Evolutionary conservation across 2,888 invertebrate genomes (phyloP).

Genomic region (Eristalis tenax): DNA sequence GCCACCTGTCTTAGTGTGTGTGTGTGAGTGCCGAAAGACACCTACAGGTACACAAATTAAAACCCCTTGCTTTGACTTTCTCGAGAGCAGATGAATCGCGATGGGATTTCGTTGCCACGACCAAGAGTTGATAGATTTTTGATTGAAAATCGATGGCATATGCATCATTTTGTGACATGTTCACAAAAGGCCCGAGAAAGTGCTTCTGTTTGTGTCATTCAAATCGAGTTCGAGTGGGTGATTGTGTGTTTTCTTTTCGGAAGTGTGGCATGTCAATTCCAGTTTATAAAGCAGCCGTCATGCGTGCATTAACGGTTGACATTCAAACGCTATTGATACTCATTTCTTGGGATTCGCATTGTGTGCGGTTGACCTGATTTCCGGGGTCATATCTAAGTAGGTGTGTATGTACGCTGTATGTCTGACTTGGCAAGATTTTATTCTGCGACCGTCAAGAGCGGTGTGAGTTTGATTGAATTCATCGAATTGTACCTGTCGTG

Average conservation of each 20-base stretch:
- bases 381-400: background rate
- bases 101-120: background rate
- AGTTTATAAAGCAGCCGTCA: slow-evolving; percentile 4
- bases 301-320: slow-evolving; percentile 5
- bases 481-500: background rate
- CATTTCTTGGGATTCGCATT: background rate
- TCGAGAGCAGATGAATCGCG: background rate
- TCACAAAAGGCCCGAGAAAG: background rate
- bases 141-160: background rate
- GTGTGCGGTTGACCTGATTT: slow-evolving; percentile 1
- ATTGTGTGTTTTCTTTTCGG: background rate
- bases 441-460: background rate
- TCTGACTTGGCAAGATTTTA: slow-evolving; percentile 8
- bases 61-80: background rate
- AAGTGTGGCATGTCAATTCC: slow-evolving; percentile 1
- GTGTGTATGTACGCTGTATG: background rate
- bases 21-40: background rate
- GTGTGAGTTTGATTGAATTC: background rate
- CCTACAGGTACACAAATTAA: background rate
- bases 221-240: too few relatives aligned
- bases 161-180: background rate
- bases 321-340: slow-evolving; percentile 4
- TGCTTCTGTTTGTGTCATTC: too few relatives aligned
- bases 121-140: background rate
- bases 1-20: background rate